phyloP scores from a whole-genome alignment of 2,113 vertebrate species.

The Corydoras maculifer region DNA sequence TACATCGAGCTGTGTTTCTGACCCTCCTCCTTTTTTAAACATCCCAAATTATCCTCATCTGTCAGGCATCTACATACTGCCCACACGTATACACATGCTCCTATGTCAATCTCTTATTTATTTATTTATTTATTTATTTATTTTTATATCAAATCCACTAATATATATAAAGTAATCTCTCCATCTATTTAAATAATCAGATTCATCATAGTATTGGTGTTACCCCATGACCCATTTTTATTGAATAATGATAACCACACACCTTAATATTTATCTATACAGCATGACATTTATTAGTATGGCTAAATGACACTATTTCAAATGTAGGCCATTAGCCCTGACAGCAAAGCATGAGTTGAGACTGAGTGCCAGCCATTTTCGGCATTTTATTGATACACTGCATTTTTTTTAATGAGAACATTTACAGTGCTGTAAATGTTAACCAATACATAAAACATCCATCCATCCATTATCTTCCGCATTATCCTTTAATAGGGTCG shows the following conservation, averaged over 20 bases:
- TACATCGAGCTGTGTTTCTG: conserved; percentile 27
- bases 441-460: not conserved
- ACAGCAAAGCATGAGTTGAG: not conserved
- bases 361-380: no score
- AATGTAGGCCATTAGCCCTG: not conserved
- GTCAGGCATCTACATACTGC: conserved; percentile 22
- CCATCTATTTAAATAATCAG: not conserved
- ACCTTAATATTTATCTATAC: not conserved
- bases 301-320: conserved; percentile 6
- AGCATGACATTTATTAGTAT: conserved; percentile 11
- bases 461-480: no score
- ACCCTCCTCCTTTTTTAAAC: conserved; percentile 20
- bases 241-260: not conserved
- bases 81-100: not conserved
- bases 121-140: no score
- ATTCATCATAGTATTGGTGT: not conserved
- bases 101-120: no score
- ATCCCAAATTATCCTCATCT: conserved; percentile 29
- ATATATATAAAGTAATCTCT: no score
- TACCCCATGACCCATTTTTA: not conserved
- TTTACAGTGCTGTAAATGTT: conserved; percentile 4
- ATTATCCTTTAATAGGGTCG: no score
- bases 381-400: not conserved
- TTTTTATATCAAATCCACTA: no score
- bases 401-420: not conserved